Evolutionary conservation across 1,140 invertebrate species (phyloP).

Genomic region (Streblospio benedicti): DNA sequence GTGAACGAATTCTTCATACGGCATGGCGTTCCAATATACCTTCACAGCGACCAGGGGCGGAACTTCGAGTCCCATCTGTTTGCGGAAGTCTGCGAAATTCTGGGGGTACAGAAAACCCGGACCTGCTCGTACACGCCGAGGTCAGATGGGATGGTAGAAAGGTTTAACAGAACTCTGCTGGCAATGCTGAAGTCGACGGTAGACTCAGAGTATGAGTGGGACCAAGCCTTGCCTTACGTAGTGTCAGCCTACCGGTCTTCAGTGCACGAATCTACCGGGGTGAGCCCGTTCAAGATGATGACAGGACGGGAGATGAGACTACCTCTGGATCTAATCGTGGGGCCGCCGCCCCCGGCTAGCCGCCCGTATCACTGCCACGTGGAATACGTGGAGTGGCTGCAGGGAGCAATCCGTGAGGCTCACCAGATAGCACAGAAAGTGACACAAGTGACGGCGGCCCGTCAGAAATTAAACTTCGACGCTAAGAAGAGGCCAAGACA

Average conservation of each 20-base stretch:
- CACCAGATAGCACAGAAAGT: too few relatives aligned
- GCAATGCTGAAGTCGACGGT: conserved; percentile 24
- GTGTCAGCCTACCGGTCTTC: conserved; percentile 22
- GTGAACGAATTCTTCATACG: conserved; percentile 20
- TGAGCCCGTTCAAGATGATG: conserved; percentile 22
- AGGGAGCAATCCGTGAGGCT: too few relatives aligned
- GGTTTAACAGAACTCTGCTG: conserved; percentile 4
- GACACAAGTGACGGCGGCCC: too few relatives aligned
- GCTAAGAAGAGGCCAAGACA: too few relatives aligned
- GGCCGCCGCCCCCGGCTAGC: too few relatives aligned
- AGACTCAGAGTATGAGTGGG: conserved; percentile 23
- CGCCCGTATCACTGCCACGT: too few relatives aligned
- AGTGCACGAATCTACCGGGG: conserved; percentile 21
- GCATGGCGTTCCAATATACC: conserved; percentile 16
- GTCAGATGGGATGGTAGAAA: conserved; percentile 22
- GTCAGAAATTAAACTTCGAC: too few relatives aligned
- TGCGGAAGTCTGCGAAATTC: conserved; percentile 18
- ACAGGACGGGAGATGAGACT: conserved; percentile 20
- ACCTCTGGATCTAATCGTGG: conserved; percentile 16
- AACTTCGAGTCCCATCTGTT: neutral
- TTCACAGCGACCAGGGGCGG: conserved; percentile 26
- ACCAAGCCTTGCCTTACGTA: conserved; percentile 18
- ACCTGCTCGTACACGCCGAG: conserved; percentile 24
- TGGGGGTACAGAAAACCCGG: conserved; percentile 21
- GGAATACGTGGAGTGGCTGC: neutral